phyloP scores from a whole-genome alignment of 1,140 invertebrate genomes.

The Drosophila willistoni region DNA sequence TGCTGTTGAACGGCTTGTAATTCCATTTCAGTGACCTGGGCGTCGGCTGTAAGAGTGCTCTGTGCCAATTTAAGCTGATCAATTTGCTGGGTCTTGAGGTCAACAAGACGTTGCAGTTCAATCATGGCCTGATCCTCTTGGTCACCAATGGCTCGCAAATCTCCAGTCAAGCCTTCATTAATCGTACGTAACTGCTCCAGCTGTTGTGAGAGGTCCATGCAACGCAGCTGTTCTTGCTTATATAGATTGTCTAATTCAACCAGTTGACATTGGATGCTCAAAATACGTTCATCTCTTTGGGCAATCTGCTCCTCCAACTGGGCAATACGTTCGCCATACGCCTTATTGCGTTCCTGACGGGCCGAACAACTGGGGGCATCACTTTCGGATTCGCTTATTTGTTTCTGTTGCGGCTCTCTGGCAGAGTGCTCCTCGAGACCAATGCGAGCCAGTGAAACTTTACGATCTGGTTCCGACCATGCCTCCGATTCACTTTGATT shows the following conservation, averaged over 20 bases:
- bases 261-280: constrained; percentile 82
- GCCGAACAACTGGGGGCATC: constrained; percentile 47
- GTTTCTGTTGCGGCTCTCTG: constrained; percentile 18
- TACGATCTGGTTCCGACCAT: constrained; percentile 93
- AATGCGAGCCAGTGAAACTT: constrained; percentile 90
- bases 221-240: constrained; percentile 83
- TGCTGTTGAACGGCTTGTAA: constrained; percentile 71
- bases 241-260: constrained; percentile 80
- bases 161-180: constrained; percentile 73
- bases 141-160: constrained; percentile 65
- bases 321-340: constrained; percentile 83
- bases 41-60: constrained; percentile 73
- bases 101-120: constrained; percentile 47
- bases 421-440: constrained; percentile 84
- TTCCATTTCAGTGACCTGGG: constrained; percentile 79
- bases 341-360: constrained; percentile 47
- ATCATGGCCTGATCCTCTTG: constrained; percentile 55
- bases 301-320: constrained; percentile 84
- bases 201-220: constrained; percentile 75
- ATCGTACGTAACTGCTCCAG: constrained; percentile 55
- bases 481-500: constrained; percentile 90
- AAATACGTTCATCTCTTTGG: constrained; percentile 83
- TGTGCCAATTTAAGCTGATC: constrained; percentile 68
- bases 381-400: constrained; percentile 74
- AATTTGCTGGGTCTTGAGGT: constrained; percentile 52